Percentiles rank a stretch among this genome's conserved stretches.
Evolutionary conservation across 2,888 invertebrate species (phyloP).

Genomic region (Hesperia comma): DNA sequence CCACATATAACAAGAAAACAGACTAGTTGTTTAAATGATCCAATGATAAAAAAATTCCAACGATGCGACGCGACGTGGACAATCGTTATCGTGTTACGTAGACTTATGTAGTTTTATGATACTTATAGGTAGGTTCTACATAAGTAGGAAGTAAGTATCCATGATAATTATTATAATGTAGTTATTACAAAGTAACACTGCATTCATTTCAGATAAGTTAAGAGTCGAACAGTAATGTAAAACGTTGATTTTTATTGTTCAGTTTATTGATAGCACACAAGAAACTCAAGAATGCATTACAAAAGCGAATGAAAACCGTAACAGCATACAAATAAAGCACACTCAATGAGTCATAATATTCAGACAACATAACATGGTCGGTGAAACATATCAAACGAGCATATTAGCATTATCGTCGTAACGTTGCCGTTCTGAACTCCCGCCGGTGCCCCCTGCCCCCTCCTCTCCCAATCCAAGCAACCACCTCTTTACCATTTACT

Average conservation of each 20-base stretch:
- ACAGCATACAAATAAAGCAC: conserved; percentile 25
- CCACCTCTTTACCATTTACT: conserved; percentile 60
- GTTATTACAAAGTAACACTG: not conserved
- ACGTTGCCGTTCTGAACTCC: conserved; percentile 71
- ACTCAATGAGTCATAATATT: conserved; percentile 27
- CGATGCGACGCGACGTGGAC: not conserved
- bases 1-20: too few relatives aligned
- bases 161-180: not conserved
- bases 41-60: conserved; percentile 2
- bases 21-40: not conserved
- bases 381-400: conserved; percentile 57
- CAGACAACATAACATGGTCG: conserved; percentile 47
- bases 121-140: not conserved
- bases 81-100: not conserved
- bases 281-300: conserved; percentile 8
- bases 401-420: conserved; percentile 67
- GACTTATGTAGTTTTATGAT: conserved; percentile 1
- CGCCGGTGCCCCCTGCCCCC: conserved; percentile 72
- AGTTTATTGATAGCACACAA: conserved; percentile 17
- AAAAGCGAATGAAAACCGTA: conserved; percentile 24
- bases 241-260: conserved; percentile 12
- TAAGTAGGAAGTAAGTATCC: too few relatives aligned
- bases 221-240: conserved; percentile 12
- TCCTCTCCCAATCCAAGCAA: conserved; percentile 62
- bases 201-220: not conserved